A percentile compares a stretch with the other conserved stretches of the same genome.
These are phyloP conservation scores for Andrena flavipes DNA, from an alignment of 2,888 invertebrate species.

Conservation along the genomic window DNA sequence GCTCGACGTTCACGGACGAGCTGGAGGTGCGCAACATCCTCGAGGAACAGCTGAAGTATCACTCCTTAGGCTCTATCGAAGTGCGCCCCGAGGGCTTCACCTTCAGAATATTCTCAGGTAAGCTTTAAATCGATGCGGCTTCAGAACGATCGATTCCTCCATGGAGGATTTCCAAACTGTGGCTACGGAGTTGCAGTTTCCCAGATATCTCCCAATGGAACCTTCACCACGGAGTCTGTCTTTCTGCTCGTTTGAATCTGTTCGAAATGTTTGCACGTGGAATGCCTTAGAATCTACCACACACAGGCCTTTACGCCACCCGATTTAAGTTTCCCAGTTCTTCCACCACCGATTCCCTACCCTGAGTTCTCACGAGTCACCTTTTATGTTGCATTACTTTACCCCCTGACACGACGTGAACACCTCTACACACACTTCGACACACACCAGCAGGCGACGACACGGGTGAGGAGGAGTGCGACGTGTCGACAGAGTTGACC, in stretches of 20 bases:
- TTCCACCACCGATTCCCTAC: neutral
- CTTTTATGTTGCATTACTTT: slow-evolving; percentile 36
- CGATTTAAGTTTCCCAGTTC: neutral
- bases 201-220: neutral
- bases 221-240: neutral
- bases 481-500: slow-evolving; percentile 79
- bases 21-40: slow-evolving; percentile 86
- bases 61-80: slow-evolving; percentile 86
- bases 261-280: slow-evolving; percentile 20
- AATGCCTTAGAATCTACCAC: neutral
- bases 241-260: neutral
- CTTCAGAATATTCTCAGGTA: slow-evolving; percentile 87
- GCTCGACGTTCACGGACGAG: slow-evolving; percentile 87
- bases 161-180: slow-evolving; percentile 32
- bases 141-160: slow-evolving; percentile 65
- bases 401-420: neutral
- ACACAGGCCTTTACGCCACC: neutral
- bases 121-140: slow-evolving; percentile 2
- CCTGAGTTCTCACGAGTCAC: neutral
- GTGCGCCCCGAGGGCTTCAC: slow-evolving; percentile 88
- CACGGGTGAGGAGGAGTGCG: slow-evolving; percentile 68
- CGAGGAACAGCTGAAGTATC: slow-evolving; percentile 86
- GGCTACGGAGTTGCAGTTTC: slow-evolving; percentile 2
- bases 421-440: neutral
- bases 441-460: slow-evolving; percentile 25